Base-by-base conservation (phyloP, 1,140 invertebrate species). In the Oryzaephilus surinamensis region DNA sequence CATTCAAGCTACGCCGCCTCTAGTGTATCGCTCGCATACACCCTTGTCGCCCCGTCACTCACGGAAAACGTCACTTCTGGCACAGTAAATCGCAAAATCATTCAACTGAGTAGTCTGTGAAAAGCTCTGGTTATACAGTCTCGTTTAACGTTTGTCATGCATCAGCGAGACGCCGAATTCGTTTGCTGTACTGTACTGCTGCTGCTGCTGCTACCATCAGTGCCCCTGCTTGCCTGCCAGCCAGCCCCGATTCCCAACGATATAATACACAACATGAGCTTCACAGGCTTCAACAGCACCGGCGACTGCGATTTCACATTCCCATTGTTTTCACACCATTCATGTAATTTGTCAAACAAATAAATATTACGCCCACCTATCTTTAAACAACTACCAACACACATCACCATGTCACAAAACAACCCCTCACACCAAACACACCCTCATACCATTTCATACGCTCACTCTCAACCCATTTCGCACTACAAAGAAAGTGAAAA, bases 81-180 rank as follows among this genome's bases (percentile, higher is more conserved):
- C 50, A 52, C 50, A 44, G 45, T 52, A 52, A 50, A 52, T 46
- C 46, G 50, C 50, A 50, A 49, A 52, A 52, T 52, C 50, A 52
- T 52, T 47, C 47, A 40, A 50, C 47, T 49, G 46, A 43, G 42
- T 49, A 46, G 41, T 40, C 41, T 46, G 40, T 49, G 50, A 50
- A 50, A 50, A 46, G 48, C 44, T 47, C 41, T 46, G 43, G 43
- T 46, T 43, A 43, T 43, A 45, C 32, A 45, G 36, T 45, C 43
- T 45, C 43, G 43, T 45, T 45, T 38, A 33, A 27, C 43, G 43
- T 45, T 45, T 45, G 43, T 45, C 43, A 45, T 45, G 43, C 36
- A 34, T 40, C 28, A 45, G 40, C 37, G 43, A 45, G 32, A 45
- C 27, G 43, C 43, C 43, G 37, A 45, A 45, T 45, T 45, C 35